phyloP scores from a whole-genome alignment of 2,113 vertebrate genomes.

The Thinocorus orbignyianus region DNA sequence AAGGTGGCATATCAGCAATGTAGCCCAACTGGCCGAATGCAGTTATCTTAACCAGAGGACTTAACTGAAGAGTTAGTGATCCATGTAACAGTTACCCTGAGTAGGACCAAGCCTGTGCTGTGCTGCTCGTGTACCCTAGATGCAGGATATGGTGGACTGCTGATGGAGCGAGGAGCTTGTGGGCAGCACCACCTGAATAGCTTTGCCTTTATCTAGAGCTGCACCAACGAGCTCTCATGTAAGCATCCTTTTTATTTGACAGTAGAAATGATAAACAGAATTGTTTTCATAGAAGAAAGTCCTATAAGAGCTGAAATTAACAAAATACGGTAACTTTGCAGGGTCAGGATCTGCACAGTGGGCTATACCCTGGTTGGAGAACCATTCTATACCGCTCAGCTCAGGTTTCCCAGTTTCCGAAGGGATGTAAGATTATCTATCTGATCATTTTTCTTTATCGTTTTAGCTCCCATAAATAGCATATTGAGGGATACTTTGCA shows the following conservation, averaged over 20 bases:
- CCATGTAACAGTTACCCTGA: accelerated
- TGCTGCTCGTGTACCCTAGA: background rate
- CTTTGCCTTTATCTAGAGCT: background rate
- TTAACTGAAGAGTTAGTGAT: background rate
- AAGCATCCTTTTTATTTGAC: background rate
- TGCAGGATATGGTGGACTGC: background rate
- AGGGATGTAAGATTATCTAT: background rate
- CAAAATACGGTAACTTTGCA: background rate
- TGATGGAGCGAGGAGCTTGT: accelerated
- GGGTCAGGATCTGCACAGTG: accelerated
- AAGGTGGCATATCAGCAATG: background rate
- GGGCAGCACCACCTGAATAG: background rate
- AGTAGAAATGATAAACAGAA: background rate
- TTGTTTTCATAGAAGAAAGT: background rate
- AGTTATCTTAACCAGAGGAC: background rate
- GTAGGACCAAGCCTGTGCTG: background rate
- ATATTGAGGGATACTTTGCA: background rate
- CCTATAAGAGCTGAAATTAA: background rate
- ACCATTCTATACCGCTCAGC: accelerated
- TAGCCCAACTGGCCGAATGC: background rate
- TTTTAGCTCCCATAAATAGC: background rate
- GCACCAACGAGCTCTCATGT: background rate
- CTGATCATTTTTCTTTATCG: background rate
- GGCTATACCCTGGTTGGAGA: background rate
- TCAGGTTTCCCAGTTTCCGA: background rate